Conservation (phyloP, 2,113 vertebrate species). For the Empidonax alnorum region DNA sequence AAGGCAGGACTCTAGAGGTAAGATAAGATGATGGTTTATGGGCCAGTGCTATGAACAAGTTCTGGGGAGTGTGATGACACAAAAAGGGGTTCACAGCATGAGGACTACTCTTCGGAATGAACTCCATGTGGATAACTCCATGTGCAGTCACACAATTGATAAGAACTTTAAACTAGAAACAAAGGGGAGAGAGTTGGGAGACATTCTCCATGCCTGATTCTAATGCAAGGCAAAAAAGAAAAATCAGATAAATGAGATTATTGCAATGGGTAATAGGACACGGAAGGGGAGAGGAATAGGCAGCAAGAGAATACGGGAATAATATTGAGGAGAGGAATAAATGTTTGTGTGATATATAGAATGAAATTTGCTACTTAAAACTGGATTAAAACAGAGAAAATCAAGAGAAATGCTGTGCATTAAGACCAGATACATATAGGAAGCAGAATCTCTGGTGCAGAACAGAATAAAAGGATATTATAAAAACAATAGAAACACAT, state of each 20-base stretch:
- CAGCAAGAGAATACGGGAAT: constrained; percentile 50
- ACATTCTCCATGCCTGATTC: not conserved
- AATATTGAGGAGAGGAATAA: constrained; percentile 39
- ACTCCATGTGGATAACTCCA: not conserved
- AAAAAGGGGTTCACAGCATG: not conserved
- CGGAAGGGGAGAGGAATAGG: constrained; percentile 38
- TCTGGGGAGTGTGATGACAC: not conserved
- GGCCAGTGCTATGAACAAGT: not conserved
- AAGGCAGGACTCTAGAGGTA: not conserved
- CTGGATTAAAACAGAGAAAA: constrained; percentile 63
- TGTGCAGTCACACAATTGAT: not conserved
- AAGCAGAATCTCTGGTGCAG: constrained; percentile 32
- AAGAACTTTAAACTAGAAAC: not conserved
- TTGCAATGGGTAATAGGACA: constrained; percentile 51
- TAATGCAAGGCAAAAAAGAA: not conserved
- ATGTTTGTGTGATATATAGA: constrained; percentile 48
- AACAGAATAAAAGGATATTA: constrained; percentile 46
- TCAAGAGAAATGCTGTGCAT: constrained; percentile 49
- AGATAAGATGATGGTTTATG: not conserved
- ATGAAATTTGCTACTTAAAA: constrained; percentile 62
- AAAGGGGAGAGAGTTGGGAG: not conserved
- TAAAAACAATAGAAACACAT: constrained; percentile 15
- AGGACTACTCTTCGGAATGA: not conserved
- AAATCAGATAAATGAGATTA: constrained; percentile 42
- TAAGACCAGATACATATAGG: constrained; percentile 33